Evolutionary conservation across 2,113 vertebrate species (phyloP).

Genomic region (Chionodraco myersi): DNA sequence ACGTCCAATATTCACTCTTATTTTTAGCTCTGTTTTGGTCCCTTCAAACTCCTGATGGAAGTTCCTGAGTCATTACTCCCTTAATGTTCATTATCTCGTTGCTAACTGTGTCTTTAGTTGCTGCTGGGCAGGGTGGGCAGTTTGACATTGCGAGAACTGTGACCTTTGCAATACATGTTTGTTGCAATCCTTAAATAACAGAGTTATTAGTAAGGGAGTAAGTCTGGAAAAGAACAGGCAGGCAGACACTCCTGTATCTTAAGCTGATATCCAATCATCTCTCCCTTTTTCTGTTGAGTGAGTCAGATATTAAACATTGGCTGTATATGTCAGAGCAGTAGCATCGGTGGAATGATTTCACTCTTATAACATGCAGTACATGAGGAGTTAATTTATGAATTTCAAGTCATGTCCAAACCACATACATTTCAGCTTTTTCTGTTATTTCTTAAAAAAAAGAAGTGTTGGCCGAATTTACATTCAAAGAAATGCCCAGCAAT

Average conservation of each 20-base stretch:
- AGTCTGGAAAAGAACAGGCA: background rate
- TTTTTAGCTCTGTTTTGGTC: slow-evolving; percentile 1
- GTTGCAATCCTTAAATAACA: slow-evolving; percentile 1
- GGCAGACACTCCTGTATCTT: background rate
- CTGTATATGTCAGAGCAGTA: background rate
- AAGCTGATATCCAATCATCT: slow-evolving; percentile 13
- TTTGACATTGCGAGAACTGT: background rate
- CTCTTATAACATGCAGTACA: background rate
- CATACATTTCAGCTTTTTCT: background rate
- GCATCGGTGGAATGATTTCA: slow-evolving; percentile 1
- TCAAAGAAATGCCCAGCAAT: background rate
- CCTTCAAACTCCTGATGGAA: background rate
- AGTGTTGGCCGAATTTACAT: background rate
- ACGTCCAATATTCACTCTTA: background rate
- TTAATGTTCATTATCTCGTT: no score
- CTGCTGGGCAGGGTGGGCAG: background rate
- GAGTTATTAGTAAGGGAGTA: background rate
- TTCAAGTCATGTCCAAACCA: background rate
- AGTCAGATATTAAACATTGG: slow-evolving; percentile 20
- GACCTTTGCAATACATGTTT: slow-evolving; percentile 9
- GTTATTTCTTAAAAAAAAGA: background rate
- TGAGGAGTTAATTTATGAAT: background rate
- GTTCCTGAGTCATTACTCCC: background rate
- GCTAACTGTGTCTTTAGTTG: background rate
- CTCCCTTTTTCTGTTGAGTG: slow-evolving; percentile 8